A percentile compares a stretch with the other conserved stretches of the same genome.
These are phyloP conservation scores for Anadara kagoshimensis DNA, from an alignment of 1,140 invertebrate species.

Conservation along the genomic window DNA sequence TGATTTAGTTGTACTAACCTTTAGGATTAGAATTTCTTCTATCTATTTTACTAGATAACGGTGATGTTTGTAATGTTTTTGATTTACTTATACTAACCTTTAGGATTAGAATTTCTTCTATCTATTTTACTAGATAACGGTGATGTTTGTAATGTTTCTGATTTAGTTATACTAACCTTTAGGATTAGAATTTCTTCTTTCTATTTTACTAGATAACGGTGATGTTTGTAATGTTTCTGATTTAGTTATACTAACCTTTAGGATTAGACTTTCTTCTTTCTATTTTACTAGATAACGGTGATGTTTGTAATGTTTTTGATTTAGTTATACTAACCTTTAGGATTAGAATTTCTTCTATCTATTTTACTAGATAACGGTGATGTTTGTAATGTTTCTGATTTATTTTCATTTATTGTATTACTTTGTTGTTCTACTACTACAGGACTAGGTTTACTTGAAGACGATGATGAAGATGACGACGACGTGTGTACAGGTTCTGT, in stretches of 20 bases:
- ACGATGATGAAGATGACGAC: too few relatives aligned
- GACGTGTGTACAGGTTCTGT: background rate
- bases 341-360: conserved; percentile 35
- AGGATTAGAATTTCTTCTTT: conserved; percentile 26
- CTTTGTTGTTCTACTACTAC: conserved; percentile 23
- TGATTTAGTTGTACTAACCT: conserved; percentile 9
- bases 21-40: conserved; percentile 34
- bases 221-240: too few relatives aligned
- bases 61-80: conserved; percentile 30
- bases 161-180: conserved; percentile 12
- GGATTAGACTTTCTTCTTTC: conserved; percentile 4
- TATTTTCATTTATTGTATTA: conserved; percentile 16
- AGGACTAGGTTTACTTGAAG: conserved; percentile 32
- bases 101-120: conserved; percentile 32
- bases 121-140: conserved; percentile 30
- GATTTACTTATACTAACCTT: conserved; percentile 14
- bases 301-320: background rate
- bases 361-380: conserved; percentile 32
- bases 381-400: conserved; percentile 24
- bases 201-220: too few relatives aligned
- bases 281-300: background rate
- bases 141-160: conserved; percentile 28
- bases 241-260: background rate
- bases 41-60: conserved; percentile 30
- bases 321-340: conserved; percentile 21